A percentile compares a stretch with the other conserved stretches of the same genome.
Conservation (phyloP, 53 echinoderm and acorn worm genomes). For the Hippasteria phrygiana region DNA sequence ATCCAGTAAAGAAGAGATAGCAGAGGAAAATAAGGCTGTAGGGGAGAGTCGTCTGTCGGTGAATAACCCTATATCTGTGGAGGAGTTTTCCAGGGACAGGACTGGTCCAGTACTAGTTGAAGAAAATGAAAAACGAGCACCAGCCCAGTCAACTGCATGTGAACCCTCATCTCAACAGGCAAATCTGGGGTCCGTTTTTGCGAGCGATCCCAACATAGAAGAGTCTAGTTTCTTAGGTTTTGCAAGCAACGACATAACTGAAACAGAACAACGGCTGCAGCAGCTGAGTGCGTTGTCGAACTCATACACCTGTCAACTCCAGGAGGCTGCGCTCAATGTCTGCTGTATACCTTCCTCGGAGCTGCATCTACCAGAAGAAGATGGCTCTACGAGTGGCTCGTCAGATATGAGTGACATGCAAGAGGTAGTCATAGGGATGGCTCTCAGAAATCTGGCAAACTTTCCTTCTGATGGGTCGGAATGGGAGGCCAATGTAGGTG, state of each 20-base stretch:
- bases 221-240: conserved; percentile 85
- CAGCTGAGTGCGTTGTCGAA: conserved; percentile 44
- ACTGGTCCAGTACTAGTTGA: background rate
- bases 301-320: conserved; percentile 55
- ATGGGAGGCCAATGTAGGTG: conserved; percentile 89
- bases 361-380: conserved; percentile 52
- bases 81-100: background rate
- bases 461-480: conserved; percentile 96
- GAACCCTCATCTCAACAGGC: conserved; percentile 7
- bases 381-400: conserved; percentile 62
- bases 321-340: conserved; percentile 86
- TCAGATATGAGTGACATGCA: conserved; percentile 58
- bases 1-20: background rate
- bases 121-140: background rate
- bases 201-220: conserved; percentile 70
- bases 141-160: background rate
- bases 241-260: conserved; percentile 79
- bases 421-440: conserved; percentile 78
- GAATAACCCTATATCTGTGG: background rate
- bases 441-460: conserved; percentile 85
- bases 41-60: background rate
- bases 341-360: conserved; percentile 88
- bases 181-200: conserved; percentile 67
- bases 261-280: conserved; percentile 64
- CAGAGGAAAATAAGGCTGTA: background rate